Percentiles rank a stretch among this genome's conserved stretches.
Evolutionary conservation across 2,797 vertebrate species (phyloP).

Genomic region (Diplodus sargus): DNA sequence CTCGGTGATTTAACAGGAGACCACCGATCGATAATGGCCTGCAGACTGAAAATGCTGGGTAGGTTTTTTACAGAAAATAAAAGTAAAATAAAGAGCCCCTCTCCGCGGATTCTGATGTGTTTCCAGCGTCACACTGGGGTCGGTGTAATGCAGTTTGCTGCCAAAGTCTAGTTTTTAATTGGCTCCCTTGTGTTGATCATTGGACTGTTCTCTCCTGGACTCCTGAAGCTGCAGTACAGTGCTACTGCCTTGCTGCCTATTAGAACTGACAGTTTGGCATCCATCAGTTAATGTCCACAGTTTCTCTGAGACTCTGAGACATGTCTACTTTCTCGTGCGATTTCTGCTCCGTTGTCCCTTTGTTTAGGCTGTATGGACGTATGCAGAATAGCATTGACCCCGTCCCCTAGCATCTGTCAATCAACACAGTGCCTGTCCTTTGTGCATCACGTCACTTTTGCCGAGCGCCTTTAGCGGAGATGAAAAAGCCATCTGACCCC

Average conservation of each 20-base stretch:
- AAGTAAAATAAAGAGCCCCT: constrained; percentile 68
- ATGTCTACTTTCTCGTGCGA: constrained; percentile 47
- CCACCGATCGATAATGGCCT: constrained; percentile 74
- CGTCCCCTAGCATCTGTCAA: constrained; percentile 65
- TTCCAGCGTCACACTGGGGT: constrained; percentile 79
- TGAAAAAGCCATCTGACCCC: constrained; percentile 86
- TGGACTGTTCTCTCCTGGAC: constrained; percentile 78
- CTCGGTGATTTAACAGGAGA: constrained; percentile 76
- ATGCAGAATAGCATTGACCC: constrained; percentile 68
- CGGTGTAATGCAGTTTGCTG: constrained; percentile 74
- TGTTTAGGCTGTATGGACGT: constrained; percentile 36
- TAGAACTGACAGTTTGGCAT: constrained; percentile 84
- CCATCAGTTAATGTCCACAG: constrained; percentile 76
- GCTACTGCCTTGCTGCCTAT: constrained; percentile 75
- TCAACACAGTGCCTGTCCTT: constrained; percentile 73
- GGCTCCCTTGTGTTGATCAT: constrained; percentile 86
- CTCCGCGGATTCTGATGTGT: constrained; percentile 72
- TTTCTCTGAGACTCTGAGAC: constrained; percentile 61
- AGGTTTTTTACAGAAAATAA: constrained; percentile 55
- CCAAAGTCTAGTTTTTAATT: constrained; percentile 85
- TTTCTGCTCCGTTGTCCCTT: constrained; percentile 63
- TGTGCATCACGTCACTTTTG: constrained; percentile 71
- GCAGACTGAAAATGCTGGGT: constrained; percentile 63
- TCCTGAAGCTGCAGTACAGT: constrained; percentile 71
- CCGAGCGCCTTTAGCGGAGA: constrained; percentile 72